Evolutionary conservation across 2,113 vertebrate species (phyloP).

Genomic region (Gyps fulvus): DNA sequence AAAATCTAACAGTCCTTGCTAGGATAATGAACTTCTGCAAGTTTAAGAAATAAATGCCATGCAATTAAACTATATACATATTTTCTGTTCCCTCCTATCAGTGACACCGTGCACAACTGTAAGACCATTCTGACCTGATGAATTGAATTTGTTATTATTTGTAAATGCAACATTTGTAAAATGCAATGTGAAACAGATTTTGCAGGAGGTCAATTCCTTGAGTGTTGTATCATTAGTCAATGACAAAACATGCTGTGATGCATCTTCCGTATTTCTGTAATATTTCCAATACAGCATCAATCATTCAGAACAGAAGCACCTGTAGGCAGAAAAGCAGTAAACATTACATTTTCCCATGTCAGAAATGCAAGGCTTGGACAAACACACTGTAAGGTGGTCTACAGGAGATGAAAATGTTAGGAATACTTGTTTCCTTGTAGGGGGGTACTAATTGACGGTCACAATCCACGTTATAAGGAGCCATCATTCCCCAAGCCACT

Average conservation of each 20-base stretch:
- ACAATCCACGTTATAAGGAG: background rate
- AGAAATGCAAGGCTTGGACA: background rate
- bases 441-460: background rate
- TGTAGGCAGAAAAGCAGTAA: slow-evolving; percentile 33
- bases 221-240: slow-evolving; percentile 1
- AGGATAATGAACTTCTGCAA: background rate
- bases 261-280: slow-evolving; percentile 24
- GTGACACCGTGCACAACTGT: background rate
- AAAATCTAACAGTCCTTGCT: background rate
- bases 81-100: background rate
- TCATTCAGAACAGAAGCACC: slow-evolving; percentile 30
- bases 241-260: slow-evolving; percentile 20
- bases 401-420: background rate
- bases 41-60: slow-evolving; percentile 27
- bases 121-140: slow-evolving; percentile 13
- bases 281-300: background rate
- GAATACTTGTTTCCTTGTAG: background rate
- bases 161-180: slow-evolving; percentile 22
- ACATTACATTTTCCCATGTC: background rate
- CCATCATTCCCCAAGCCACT: background rate
- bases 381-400: background rate
- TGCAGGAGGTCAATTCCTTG: slow-evolving; percentile 34
- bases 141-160: background rate
- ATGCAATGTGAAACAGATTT: slow-evolving; percentile 20
- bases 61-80: slow-evolving; percentile 14